A percentile compares a stretch with the other conserved stretches of the same genome.
Evolutionary conservation across 2,797 vertebrate species (phyloP).

Genomic region (Euthynnus affinis): DNA sequence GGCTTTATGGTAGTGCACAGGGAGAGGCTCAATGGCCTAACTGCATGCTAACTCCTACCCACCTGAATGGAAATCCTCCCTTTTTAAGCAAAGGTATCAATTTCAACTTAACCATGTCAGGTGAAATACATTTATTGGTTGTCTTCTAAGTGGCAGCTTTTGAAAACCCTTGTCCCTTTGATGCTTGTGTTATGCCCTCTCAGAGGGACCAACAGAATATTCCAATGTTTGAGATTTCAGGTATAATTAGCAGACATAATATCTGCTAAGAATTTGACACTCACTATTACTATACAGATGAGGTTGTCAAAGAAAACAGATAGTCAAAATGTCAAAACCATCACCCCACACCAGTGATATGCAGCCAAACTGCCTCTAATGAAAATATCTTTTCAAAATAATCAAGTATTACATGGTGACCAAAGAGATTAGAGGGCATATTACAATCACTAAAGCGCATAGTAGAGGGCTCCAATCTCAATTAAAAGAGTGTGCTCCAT

Average conservation of each 20-base stretch:
- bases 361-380: neutral
- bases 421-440: constrained; percentile 2
- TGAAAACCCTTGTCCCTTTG: constrained; percentile 15
- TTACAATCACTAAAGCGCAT: constrained; percentile 3
- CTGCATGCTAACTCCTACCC: constrained; percentile 39
- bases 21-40: constrained; percentile 29
- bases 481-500: constrained; percentile 37
- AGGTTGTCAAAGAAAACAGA: constrained; percentile 1
- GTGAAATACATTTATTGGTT: constrained; percentile 48
- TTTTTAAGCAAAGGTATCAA: constrained; percentile 33
- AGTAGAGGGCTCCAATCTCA: constrained; percentile 24
- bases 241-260: constrained; percentile 19
- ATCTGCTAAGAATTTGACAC: constrained; percentile 19
- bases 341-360: neutral
- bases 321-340: constrained; percentile 15
- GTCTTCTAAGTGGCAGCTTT: constrained; percentile 26
- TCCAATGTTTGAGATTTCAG: constrained; percentile 20
- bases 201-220: constrained; percentile 3
- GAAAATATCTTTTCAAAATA: neutral
- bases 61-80: constrained; percentile 36
- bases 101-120: constrained; percentile 41
- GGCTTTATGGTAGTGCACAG: constrained; percentile 39
- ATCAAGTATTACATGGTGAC: constrained; percentile 5
- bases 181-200: neutral
- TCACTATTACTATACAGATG: constrained; percentile 12